Evolutionary conservation across 2,113 vertebrate species (phyloP).

Genomic region (Chelonoidis abingdonii): DNA sequence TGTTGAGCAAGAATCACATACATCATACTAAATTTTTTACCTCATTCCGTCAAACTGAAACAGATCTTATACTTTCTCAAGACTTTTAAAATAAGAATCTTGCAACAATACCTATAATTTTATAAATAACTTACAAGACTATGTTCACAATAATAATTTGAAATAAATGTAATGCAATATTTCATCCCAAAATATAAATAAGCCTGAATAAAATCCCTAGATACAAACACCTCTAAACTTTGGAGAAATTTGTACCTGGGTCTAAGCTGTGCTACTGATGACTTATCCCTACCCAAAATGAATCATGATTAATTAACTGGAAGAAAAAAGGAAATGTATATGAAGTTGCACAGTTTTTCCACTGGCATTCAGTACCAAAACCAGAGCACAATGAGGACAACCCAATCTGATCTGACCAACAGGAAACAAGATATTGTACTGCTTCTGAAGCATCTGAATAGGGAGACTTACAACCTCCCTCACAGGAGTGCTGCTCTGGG

Average conservation of each 20-base stretch:
- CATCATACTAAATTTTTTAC: not conserved
- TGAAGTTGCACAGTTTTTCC: not conserved
- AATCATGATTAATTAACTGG: accelerated
- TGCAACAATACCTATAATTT: not conserved
- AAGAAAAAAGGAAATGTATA: not conserved
- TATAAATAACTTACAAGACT: not conserved
- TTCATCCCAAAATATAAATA: not conserved
- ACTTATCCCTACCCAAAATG: not conserved
- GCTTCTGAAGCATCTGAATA: not conserved
- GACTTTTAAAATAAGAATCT: not conserved
- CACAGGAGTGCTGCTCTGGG: not conserved
- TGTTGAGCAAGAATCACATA: not conserved
- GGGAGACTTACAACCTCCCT: not conserved
- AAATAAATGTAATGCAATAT: not conserved
- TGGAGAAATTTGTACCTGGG: not conserved
- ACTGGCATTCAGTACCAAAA: not conserved
- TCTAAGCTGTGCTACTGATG: not conserved
- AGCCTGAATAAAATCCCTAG: not conserved
- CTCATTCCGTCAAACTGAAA: not conserved
- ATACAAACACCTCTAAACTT: not conserved
- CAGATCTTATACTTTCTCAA: not conserved
- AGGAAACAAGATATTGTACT: not conserved
- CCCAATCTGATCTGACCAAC: not conserved
- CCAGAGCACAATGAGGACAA: not conserved
- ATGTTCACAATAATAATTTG: not conserved